Conservation (phyloP, 2,888 invertebrate species). For the Lypha dubia region DNA sequence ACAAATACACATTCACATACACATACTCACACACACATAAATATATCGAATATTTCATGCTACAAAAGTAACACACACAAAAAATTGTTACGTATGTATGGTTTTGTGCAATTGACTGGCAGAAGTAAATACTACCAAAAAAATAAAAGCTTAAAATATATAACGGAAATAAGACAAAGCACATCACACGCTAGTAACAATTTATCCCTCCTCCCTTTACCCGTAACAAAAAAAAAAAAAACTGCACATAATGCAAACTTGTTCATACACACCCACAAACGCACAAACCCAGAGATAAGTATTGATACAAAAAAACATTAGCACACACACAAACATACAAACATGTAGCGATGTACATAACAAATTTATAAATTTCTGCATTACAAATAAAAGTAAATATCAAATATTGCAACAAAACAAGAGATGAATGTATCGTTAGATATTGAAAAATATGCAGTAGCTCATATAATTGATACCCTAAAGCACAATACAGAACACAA, state of each 20-base stretch:
- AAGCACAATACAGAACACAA: background rate
- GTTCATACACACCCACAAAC: background rate
- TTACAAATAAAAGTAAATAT: background rate
- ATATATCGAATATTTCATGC: background rate
- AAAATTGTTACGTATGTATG: conserved; percentile 25
- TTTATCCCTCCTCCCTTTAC: too few relatives aligned
- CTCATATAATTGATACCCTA: background rate
- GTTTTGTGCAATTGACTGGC: conserved; percentile 54
- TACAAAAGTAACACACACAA: background rate
- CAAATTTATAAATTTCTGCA: conserved; percentile 1
- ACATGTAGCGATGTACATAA: background rate
- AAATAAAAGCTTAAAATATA: background rate
- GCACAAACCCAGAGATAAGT: background rate
- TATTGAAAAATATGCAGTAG: background rate
- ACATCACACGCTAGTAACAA: conserved; percentile 52
- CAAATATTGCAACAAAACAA: conserved; percentile 12
- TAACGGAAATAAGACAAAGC: conserved; percentile 61
- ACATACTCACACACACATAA: background rate
- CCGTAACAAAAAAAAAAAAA: conserved; percentile 11
- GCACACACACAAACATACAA: background rate
- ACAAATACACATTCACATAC: too few relatives aligned
- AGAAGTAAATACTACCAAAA: conserved; percentile 20
- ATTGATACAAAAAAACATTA: background rate
- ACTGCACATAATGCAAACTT: conserved; percentile 15
- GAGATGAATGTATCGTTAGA: background rate